phyloP scores from a whole-genome alignment of 2,113 vertebrate species.

The Equus przewalskii region DNA sequence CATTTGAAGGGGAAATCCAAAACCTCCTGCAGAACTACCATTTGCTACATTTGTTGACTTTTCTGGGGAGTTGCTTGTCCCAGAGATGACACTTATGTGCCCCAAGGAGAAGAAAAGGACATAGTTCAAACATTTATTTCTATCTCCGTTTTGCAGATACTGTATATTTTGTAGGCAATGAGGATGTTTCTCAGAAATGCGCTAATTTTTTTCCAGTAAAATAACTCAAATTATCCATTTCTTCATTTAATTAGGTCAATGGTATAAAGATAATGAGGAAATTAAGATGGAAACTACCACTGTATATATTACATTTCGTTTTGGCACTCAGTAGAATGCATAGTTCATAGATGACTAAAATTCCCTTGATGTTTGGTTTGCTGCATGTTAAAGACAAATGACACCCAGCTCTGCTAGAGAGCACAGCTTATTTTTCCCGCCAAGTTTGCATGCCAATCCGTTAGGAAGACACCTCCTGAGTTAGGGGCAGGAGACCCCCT shows the following conservation, averaged over 20 bases:
- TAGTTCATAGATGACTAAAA: not conserved
- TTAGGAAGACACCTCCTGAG: not conserved
- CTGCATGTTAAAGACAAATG: not conserved
- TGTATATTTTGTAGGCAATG: slow-evolving; percentile 4
- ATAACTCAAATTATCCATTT: not conserved
- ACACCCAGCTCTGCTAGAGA: not conserved
- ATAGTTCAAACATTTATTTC: not conserved
- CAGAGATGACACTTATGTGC: not conserved
- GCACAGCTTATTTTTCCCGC: not conserved
- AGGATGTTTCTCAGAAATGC: not conserved
- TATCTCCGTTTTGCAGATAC: not conserved
- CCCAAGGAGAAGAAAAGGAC: not conserved
- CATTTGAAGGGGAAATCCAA: not conserved
- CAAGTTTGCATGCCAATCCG: not conserved
- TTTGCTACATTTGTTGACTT: slow-evolving; percentile 28
- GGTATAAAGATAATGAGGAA: not conserved
- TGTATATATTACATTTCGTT: not conserved
- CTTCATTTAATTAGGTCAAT: not conserved
- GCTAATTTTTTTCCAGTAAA: not conserved
- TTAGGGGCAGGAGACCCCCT: not conserved
- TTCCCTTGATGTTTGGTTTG: not conserved
- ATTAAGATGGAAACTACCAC: not conserved
- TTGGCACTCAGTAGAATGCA: not conserved
- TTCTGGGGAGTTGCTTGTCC: not conserved
- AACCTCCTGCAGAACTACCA: not conserved